These are phyloP conservation scores for Eunapius fragilis DNA, from an alignment of 37 sponge, comb jelly and placozoan species.

Conservation along the genomic window DNA sequence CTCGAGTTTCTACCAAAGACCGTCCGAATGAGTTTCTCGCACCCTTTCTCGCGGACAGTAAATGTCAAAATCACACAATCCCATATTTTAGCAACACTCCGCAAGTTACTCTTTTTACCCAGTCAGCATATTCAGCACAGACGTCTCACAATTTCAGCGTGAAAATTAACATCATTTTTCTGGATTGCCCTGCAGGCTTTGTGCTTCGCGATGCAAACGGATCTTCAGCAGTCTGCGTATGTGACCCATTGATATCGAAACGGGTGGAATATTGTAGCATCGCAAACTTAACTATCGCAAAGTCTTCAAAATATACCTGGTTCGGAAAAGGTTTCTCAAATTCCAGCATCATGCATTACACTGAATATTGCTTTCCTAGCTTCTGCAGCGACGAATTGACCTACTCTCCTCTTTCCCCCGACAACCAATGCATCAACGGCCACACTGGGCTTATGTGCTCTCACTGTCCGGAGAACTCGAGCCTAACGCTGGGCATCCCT, in stretches of 20 bases:
- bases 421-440: background rate
- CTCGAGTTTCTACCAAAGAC: background rate
- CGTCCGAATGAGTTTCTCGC: background rate
- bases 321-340: background rate
- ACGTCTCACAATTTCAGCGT: background rate
- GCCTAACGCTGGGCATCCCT: background rate
- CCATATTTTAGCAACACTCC: background rate
- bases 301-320: background rate
- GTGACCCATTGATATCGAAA: background rate
- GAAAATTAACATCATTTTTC: background rate
- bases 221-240: background rate
- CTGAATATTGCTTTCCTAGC: background rate
- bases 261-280: background rate
- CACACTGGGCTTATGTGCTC: background rate
- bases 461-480: background rate
- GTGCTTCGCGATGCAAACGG: background rate
- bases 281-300: background rate
- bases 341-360: background rate
- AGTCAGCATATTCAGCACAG: background rate
- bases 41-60: background rate
- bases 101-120: background rate
- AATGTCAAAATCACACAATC: background rate
- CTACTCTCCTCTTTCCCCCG: background rate
- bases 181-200: background rate
- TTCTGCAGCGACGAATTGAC: background rate